Evolutionary conservation across 2,797 vertebrate genomes (phyloP).

Genomic region (Enteromius viviparus): DNA sequence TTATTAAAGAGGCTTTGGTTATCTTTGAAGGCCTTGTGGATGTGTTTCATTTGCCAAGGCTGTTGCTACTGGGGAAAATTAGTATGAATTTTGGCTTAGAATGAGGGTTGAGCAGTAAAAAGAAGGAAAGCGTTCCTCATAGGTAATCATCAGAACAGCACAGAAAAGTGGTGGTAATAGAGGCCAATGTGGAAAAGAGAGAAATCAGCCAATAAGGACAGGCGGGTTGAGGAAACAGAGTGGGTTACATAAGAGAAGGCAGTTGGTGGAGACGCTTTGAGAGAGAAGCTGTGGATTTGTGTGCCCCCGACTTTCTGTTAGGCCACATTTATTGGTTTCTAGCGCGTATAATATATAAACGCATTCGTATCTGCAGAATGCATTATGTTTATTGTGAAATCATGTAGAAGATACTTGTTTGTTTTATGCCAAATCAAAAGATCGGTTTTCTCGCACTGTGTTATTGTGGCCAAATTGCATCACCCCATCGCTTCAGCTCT

Average conservation of each 20-base stretch:
- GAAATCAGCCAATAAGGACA: conserved; percentile 77
- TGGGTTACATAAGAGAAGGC: conserved; percentile 82
- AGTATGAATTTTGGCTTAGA: conserved; percentile 4
- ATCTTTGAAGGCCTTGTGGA: conserved; percentile 31
- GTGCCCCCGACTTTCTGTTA: conserved; percentile 58
- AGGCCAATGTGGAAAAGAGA: conserved; percentile 71
- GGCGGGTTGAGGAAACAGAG: conserved; percentile 70
- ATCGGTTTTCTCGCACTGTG: neutral
- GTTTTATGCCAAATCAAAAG: neutral
- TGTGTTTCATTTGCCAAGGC: conserved; percentile 14
- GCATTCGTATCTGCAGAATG: neutral
- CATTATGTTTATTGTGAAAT: conserved; percentile 15
- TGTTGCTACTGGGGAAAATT: conserved; percentile 1
- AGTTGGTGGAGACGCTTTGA: conserved; percentile 69
- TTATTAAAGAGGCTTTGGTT: conserved; percentile 30
- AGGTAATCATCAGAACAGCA: neutral
- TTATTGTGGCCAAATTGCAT: conserved; percentile 8
- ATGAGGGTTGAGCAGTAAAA: conserved; percentile 12
- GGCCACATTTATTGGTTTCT: conserved; percentile 40
- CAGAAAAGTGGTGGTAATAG: conserved; percentile 50
- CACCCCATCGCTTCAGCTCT: neutral
- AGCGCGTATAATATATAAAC: conserved; percentile 19
- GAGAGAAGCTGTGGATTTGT: conserved; percentile 66
- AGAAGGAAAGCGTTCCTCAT: neutral
- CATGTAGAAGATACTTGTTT: conserved; percentile 8